Conservation (phyloP, 2,797 vertebrate species). For the Columba guinea region DNA sequence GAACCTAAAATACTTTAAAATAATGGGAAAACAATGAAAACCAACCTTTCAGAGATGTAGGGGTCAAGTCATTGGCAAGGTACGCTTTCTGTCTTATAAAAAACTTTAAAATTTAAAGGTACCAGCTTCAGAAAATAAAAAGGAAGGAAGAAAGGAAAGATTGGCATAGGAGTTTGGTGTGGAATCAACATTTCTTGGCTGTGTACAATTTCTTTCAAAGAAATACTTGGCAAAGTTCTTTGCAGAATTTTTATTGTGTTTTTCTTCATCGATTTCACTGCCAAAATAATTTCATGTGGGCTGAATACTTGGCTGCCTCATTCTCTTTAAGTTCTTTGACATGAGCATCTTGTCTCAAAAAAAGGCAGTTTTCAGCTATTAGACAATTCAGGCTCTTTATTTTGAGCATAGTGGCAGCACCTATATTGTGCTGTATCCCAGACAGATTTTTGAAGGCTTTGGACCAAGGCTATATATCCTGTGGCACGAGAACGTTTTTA, state of each 20-base stretch:
- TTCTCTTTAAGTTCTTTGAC: not conserved
- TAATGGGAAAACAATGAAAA: not conserved
- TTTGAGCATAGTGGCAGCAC: not conserved
- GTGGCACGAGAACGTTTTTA: not conserved
- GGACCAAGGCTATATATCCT: not conserved
- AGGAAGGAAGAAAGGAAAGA: not conserved
- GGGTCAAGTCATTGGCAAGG: not conserved
- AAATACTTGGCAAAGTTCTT: slow-evolving; percentile 51
- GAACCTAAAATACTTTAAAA: not conserved
- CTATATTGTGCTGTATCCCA: not conserved
- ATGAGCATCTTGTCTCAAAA: not conserved
- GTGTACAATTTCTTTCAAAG: slow-evolving; percentile 49
- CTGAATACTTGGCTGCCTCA: not conserved
- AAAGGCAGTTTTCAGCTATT: not conserved
- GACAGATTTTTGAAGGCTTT: not conserved
- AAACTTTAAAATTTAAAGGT: slow-evolving; percentile 7
- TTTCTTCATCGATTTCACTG: slow-evolving; percentile 28
- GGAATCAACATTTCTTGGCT: slow-evolving; percentile 31
- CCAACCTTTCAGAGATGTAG: not conserved
- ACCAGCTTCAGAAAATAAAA: not conserved
- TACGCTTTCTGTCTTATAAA: not conserved
- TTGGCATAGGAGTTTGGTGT: slow-evolving; percentile 16
- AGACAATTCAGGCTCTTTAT: not conserved
- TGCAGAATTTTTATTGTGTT: slow-evolving; percentile 35
- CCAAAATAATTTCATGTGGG: slow-evolving; percentile 36